Evolutionary conservation across 2,888 invertebrate genomes (phyloP).

Genomic region (Laothoe populi): DNA sequence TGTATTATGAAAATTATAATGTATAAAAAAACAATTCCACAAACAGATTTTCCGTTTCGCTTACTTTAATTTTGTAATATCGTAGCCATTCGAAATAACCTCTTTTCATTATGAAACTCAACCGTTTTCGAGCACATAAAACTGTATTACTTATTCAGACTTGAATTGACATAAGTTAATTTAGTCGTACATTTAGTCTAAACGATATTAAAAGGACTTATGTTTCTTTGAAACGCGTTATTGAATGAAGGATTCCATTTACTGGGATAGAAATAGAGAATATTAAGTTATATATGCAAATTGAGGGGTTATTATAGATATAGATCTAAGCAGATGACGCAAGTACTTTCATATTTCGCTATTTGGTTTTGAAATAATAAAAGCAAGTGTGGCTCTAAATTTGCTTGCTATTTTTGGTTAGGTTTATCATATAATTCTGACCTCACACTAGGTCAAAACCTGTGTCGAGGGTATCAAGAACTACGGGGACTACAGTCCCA

Average conservation of each 20-base stretch:
- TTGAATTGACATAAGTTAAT: slow-evolving; percentile 13
- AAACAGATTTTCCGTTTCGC: not conserved
- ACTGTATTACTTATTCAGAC: slow-evolving; percentile 28
- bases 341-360: too few relatives aligned
- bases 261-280: not conserved
- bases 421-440: too few relatives aligned
- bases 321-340: not conserved
- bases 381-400: too few relatives aligned
- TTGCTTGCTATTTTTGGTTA: too few relatives aligned
- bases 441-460: too few relatives aligned
- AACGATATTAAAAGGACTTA: slow-evolving; percentile 11
- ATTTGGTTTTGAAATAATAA: too few relatives aligned
- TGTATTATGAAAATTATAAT: not conserved
- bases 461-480: too few relatives aligned
- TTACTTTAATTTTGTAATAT: not conserved
- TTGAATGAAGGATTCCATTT: slow-evolving; percentile 7
- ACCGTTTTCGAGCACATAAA: slow-evolving; percentile 13
- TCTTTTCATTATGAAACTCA: slow-evolving; percentile 7
- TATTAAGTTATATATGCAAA: not conserved
- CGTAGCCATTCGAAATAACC: not conserved
- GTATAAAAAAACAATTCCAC: not conserved
- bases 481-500: too few relatives aligned
- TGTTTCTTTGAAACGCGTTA: slow-evolving; percentile 1
- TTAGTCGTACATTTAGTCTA: slow-evolving; percentile 3
- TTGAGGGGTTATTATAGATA: too few relatives aligned